Percentiles rank a stretch among this genome's conserved stretches.
Evolutionary conservation across 2,888 invertebrate species (phyloP).

Genomic region (Drosophila kambysellisi): DNA sequence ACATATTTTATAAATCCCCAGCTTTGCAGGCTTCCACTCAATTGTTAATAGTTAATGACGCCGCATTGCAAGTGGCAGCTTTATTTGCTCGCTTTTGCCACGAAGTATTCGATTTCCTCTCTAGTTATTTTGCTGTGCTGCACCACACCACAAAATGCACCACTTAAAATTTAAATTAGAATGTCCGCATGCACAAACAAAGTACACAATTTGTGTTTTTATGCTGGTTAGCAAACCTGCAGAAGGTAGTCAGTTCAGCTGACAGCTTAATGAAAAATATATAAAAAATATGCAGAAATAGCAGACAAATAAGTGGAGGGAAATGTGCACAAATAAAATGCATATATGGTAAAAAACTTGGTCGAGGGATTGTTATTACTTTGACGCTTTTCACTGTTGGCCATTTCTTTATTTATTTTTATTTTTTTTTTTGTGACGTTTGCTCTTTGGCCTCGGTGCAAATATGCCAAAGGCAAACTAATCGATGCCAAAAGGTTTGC

Average conservation of each 20-base stretch:
- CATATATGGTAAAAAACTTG: conserved; percentile 3
- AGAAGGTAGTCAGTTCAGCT: background rate
- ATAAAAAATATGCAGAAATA: conserved; percentile 15
- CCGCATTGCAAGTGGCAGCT: background rate
- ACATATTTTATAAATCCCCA: background rate
- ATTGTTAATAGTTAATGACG: background rate
- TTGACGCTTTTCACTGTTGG: conserved; percentile 13
- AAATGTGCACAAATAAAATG: conserved; percentile 6
- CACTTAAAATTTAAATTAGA: conserved; percentile 46
- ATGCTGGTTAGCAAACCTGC: conserved; percentile 18
- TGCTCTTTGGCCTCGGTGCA: conserved; percentile 12
- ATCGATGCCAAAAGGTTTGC: conserved; percentile 56
- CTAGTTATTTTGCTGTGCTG: conserved; percentile 28
- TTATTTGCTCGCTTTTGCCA: background rate
- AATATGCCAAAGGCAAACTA: conserved; percentile 55
- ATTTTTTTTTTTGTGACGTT: background rate
- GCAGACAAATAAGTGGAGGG: background rate
- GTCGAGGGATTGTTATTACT: conserved; percentile 24
- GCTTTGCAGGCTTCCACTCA: background rate
- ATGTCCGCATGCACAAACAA: background rate
- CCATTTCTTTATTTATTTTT: conserved; percentile 2
- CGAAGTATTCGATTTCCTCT: conserved; percentile 15
- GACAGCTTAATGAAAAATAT: background rate
- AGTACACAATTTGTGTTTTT: background rate
- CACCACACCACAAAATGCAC: conserved; percentile 3